Percentiles rank a stretch among this genome's conserved stretches.
phyloP scores from a whole-genome alignment of 2,888 invertebrate species.

The Hanleya hanleyi region DNA sequence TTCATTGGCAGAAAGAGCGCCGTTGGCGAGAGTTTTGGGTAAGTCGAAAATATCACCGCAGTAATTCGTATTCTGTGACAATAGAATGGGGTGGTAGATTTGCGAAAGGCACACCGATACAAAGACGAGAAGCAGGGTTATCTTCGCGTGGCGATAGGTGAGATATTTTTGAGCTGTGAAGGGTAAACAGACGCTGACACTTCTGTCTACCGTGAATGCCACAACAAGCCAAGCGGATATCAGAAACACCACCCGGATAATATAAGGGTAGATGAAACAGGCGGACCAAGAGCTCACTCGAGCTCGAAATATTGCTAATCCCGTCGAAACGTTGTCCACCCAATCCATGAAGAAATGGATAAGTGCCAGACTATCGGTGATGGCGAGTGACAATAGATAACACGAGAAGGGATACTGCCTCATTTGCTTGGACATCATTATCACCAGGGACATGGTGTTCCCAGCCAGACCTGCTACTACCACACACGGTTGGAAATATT shows the following conservation, averaged over 20 bases:
- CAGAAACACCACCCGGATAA: not conserved
- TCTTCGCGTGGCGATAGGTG: not conserved
- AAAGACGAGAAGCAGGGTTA: not conserved
- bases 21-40: not conserved
- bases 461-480: not conserved
- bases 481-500: not conserved
- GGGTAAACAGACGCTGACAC: not conserved
- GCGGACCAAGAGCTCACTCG: not conserved
- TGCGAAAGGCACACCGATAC: not conserved
- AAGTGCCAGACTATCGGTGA: not conserved
- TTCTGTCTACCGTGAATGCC: not conserved
- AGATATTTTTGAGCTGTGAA: not conserved
- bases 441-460: not conserved
- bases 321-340: not conserved
- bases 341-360: not conserved
- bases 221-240: not conserved
- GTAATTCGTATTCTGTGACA: not conserved
- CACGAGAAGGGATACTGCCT: not conserved
- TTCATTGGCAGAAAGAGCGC: not conserved
- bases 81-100: not conserved
- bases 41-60: not conserved
- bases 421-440: constrained; percentile 1
- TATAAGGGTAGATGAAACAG: not conserved
- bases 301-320: not conserved
- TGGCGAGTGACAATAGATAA: not conserved